Percentiles rank a stretch among this genome's conserved stretches.
These are phyloP conservation scores for Osmerus eperlanus DNA, from an alignment of 2,113 vertebrate genomes.

Conservation along the genomic window DNA sequence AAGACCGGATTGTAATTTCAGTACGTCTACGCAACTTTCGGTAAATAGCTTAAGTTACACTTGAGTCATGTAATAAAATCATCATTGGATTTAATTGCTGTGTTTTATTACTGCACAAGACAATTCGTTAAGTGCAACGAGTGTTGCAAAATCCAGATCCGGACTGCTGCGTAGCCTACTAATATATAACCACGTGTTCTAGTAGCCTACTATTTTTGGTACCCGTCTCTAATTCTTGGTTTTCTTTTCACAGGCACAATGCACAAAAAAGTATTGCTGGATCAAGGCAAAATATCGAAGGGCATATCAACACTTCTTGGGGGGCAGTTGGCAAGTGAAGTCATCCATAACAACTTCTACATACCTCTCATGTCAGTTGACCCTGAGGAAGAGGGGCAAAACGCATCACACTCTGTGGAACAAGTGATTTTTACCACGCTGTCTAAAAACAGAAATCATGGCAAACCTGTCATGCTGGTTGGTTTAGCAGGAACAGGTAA, in stretches of 20 bases:
- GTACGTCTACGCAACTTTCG: too few relatives aligned
- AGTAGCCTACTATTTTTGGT: neutral
- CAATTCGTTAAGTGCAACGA: too few relatives aligned
- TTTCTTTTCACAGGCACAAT: slow-evolving; percentile 38
- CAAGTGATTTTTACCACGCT: slow-evolving; percentile 39
- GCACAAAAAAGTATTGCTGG: slow-evolving; percentile 49
- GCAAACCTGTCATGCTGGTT: slow-evolving; percentile 43
- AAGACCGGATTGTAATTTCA: too few relatives aligned
- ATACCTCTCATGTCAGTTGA: slow-evolving; percentile 26
- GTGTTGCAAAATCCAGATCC: too few relatives aligned
- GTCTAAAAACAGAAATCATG: neutral
- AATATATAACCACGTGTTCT: too few relatives aligned
- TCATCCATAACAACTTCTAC: slow-evolving; percentile 49
- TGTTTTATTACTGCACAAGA: too few relatives aligned
- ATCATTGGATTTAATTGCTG: too few relatives aligned
- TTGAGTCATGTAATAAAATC: too few relatives aligned
- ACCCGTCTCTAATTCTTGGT: neutral
- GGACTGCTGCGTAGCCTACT: too few relatives aligned
- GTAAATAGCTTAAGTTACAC: too few relatives aligned
- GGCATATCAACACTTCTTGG: slow-evolving; percentile 43
- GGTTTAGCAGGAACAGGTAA: slow-evolving; percentile 72
- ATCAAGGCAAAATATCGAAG: slow-evolving; percentile 27
- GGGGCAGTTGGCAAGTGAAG: slow-evolving; percentile 44
- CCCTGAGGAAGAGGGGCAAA: neutral
- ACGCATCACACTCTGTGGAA: slow-evolving; percentile 29